phyloP scores from a whole-genome alignment of 64 coral and sea anemone species.

The Montipora foliosa region DNA sequence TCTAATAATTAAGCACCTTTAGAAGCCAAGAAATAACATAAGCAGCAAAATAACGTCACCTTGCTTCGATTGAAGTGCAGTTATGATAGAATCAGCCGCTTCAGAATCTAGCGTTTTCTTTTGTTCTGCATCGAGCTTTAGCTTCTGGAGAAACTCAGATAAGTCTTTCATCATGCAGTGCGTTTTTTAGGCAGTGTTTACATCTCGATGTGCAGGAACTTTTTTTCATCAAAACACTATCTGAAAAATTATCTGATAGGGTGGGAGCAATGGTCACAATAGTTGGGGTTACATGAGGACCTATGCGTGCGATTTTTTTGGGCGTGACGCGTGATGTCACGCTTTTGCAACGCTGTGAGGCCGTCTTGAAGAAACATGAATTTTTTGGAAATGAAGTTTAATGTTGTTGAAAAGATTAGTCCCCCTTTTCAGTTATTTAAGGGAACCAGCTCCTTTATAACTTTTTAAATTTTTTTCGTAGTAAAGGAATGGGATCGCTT shows the following conservation, averaged over 20 bases:
- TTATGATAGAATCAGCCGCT: slow-evolving; percentile 14
- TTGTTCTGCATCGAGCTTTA: neutral
- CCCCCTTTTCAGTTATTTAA: no score
- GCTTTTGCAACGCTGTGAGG: no score
- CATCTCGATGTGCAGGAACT: neutral
- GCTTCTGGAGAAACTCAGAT: slow-evolving; percentile 14
- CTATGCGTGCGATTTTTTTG: neutral
- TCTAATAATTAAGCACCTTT: no score
- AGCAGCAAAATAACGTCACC: neutral
- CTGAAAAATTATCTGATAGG: neutral
- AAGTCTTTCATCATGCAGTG: neutral
- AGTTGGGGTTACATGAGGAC: neutral
- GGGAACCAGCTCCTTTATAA: no score
- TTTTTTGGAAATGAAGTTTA: no score
- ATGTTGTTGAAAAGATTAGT: no score
- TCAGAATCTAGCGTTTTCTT: slow-evolving; percentile 2
- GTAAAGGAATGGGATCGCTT: no score
- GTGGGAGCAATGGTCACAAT: neutral
- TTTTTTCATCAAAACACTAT: neutral
- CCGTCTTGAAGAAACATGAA: no score
- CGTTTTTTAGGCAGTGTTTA: neutral
- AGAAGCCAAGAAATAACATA: no score
- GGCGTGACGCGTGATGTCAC: neutral
- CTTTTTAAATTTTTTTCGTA: no score
- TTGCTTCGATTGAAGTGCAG: neutral